A percentile compares a stretch with the other conserved stretches of the same genome.
These are phyloP conservation scores for Phataginus tetradactyla DNA, from an alignment of 2,797 vertebrate species.

Conservation along the genomic window DNA sequence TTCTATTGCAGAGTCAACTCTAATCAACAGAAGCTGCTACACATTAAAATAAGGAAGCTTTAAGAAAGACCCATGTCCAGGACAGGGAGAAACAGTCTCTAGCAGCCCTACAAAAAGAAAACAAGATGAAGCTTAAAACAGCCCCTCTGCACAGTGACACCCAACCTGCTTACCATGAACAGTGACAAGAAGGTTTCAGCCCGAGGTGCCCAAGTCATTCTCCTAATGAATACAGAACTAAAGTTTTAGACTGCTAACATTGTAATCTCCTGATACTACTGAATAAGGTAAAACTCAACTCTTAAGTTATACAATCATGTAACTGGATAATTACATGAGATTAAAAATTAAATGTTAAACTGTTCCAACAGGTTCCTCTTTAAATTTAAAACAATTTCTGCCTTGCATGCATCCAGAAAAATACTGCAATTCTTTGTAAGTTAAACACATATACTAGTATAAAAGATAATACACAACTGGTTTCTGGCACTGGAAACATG, in stretches of 20 bases:
- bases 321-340: not conserved
- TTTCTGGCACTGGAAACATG: not conserved
- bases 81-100: not conserved
- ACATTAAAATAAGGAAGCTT: not conserved
- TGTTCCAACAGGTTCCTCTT: slow-evolving; percentile 46
- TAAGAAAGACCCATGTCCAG: not conserved
- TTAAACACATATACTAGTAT: not conserved
- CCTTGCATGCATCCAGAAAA: slow-evolving; percentile 28
- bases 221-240: not conserved
- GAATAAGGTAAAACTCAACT: not conserved
- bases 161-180: not conserved
- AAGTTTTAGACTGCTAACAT: not conserved
- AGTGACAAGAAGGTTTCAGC: not conserved
- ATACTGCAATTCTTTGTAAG: not conserved
- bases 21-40: not conserved
- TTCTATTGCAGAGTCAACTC: not conserved
- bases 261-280: not conserved
- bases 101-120: not conserved
- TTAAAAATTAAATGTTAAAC: slow-evolving; percentile 16
- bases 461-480: not conserved
- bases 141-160: not conserved
- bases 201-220: not conserved
- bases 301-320: not conserved
- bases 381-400: slow-evolving; percentile 35
- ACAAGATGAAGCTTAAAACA: not conserved